These are phyloP conservation scores for Oreortyx pictus DNA, from an alignment of 2,797 vertebrate genomes.

Conservation along the genomic window DNA sequence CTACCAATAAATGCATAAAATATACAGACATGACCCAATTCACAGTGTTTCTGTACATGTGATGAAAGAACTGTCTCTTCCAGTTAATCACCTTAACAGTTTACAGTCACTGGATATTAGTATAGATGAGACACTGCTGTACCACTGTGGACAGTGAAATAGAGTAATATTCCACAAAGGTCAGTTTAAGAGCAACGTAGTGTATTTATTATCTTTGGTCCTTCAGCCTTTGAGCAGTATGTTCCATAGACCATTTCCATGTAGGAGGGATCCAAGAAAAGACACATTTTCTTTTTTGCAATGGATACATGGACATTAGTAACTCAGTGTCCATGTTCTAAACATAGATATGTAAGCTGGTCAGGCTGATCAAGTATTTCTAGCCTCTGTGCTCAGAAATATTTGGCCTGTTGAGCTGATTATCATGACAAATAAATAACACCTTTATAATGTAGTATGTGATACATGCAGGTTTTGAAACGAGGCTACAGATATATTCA, in stretches of 20 bases:
- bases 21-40: slow-evolving; percentile 23
- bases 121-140: background rate
- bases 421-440: accelerated
- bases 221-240: background rate
- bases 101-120: slow-evolving; percentile 50
- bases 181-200: background rate
- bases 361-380: background rate
- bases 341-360: background rate
- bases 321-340: background rate
- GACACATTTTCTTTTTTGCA: background rate
- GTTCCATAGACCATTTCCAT: background rate
- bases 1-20: background rate
- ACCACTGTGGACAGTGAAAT: background rate
- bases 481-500: background rate
- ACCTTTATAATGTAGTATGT: background rate
- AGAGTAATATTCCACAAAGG: background rate
- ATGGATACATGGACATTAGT: background rate
- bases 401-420: background rate
- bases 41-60: background rate
- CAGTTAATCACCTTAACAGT: slow-evolving; percentile 52
- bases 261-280: background rate
- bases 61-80: slow-evolving; percentile 48
- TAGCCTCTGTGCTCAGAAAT: background rate
- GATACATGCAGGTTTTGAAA: background rate
- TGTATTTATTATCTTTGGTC: background rate